Conservation (phyloP, 2,797 vertebrate genomes). For the Coregonus suidteri region DNA sequence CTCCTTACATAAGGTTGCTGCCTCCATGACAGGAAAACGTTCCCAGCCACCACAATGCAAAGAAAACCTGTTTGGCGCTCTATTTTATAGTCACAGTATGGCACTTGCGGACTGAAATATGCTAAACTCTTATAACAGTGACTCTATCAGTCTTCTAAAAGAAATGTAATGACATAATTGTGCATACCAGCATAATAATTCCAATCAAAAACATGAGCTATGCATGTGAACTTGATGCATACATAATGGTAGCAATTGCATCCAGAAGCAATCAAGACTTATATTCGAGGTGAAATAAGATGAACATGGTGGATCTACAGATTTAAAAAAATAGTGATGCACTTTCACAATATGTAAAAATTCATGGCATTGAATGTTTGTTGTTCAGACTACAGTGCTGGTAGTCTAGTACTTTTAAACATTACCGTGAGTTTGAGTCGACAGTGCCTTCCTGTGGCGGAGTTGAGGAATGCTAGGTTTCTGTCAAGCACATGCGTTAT, state of each 20-base stretch:
- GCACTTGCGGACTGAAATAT: no score
- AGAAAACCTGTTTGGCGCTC: slow-evolving; percentile 69
- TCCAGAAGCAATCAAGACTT: background rate
- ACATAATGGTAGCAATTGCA: background rate
- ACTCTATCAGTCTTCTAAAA: slow-evolving; percentile 28
- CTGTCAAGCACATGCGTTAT: no score
- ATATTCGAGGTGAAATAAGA: background rate
- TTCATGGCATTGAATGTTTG: slow-evolving; percentile 42
- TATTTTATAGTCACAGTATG: slow-evolving; percentile 34
- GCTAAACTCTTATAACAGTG: background rate
- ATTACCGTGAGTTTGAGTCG: background rate
- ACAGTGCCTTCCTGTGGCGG: slow-evolving; percentile 51
- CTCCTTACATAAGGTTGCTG: slow-evolving; percentile 75
- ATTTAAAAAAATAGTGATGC: background rate
- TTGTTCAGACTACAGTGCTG: slow-evolving; percentile 37
- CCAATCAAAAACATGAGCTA: slow-evolving; percentile 10
- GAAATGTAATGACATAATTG: slow-evolving; percentile 33
- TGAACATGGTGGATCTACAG: slow-evolving; percentile 1
- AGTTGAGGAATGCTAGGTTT: no score
- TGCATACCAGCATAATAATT: slow-evolving; percentile 35
- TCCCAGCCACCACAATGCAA: slow-evolving; percentile 63
- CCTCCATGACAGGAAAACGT: slow-evolving; percentile 61
- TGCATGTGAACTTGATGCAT: background rate
- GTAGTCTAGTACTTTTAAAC: background rate
- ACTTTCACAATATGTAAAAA: slow-evolving; percentile 35